Percentiles rank a stretch among this genome's conserved stretches.
phyloP scores from a whole-genome alignment of 2,797 vertebrate species.

The Hydrocynus forskahlii region DNA sequence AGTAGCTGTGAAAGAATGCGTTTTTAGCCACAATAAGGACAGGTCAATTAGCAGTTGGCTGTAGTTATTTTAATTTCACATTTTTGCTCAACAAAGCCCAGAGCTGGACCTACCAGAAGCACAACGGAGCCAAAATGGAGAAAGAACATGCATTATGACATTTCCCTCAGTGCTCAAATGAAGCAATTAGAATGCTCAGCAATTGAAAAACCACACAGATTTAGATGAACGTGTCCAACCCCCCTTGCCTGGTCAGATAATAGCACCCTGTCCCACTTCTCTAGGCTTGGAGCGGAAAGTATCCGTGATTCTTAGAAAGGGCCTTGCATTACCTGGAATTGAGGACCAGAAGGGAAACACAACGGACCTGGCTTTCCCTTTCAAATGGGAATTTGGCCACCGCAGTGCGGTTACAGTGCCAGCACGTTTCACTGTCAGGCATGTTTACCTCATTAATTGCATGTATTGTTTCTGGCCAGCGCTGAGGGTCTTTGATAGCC shows the following conservation, averaged over 20 bases:
- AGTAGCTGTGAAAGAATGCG: not conserved
- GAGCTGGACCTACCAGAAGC: constrained; percentile 1
- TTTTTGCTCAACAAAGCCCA: constrained; percentile 38
- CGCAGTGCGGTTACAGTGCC: constrained; percentile 28
- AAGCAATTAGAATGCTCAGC: constrained; percentile 20
- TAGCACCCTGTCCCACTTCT: constrained; percentile 24
- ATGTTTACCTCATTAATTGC: constrained; percentile 57
- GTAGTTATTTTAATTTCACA: constrained; percentile 27
- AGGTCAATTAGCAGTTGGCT: constrained; percentile 32
- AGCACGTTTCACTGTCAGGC: constrained; percentile 47
- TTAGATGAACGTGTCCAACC: not conserved
- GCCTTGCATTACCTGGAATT: constrained; percentile 47
- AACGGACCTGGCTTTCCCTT: constrained; percentile 19
- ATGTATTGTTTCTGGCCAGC: constrained; percentile 51
- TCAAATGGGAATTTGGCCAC: constrained; percentile 49
- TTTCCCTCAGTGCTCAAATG: not conserved
- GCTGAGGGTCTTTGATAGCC: constrained; percentile 38
- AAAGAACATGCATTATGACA: not conserved
- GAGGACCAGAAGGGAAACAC: constrained; percentile 29
- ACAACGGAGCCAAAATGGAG: constrained; percentile 13
- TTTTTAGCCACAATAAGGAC: not conserved
- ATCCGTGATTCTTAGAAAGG: constrained; percentile 44
- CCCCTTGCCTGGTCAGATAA: constrained; percentile 25
- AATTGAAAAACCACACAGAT: not conserved
- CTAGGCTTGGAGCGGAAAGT: constrained; percentile 30